These are phyloP conservation scores for Miltochrista miniata DNA, from an alignment of 2,888 invertebrate genomes.

Conservation along the genomic window DNA sequence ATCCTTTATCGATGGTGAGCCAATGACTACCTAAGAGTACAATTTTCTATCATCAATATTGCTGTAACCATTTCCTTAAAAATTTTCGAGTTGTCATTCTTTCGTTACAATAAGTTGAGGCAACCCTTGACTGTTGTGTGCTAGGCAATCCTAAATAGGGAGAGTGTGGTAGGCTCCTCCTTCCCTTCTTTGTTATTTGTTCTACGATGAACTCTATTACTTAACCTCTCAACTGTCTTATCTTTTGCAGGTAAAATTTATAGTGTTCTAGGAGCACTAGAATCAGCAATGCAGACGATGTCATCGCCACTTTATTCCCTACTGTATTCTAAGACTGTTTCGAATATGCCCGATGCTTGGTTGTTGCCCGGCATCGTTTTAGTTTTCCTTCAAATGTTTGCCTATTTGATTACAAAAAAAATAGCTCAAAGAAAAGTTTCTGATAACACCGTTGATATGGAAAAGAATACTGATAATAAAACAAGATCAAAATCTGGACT, in stretches of 20 bases:
- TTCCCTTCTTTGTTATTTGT: no score
- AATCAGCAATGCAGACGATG: slow-evolving; percentile 73
- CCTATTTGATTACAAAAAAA: slow-evolving; percentile 61
- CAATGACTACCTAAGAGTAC: no score
- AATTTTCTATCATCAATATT: no score
- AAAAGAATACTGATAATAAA: slow-evolving; percentile 30
- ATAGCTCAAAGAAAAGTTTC: slow-evolving; percentile 27
- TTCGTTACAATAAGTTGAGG: no score
- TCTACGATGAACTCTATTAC: no score
- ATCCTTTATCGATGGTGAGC: no score
- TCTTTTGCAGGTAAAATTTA: slow-evolving; percentile 75
- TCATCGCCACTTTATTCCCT: slow-evolving; percentile 71
- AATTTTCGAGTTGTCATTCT: no score
- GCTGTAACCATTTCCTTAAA: no score
- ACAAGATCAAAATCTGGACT: slow-evolving; percentile 19
- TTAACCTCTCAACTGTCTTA: no score
- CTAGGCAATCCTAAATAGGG: no score
- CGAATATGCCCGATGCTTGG: slow-evolving; percentile 70
- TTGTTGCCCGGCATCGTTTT: slow-evolving; percentile 64
- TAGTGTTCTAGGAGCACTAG: slow-evolving; percentile 74
- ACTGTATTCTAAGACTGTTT: slow-evolving; percentile 71
- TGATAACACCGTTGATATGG: slow-evolving; percentile 27
- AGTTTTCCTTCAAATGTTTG: slow-evolving; percentile 58
- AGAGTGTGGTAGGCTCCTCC: no score
- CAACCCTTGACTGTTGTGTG: no score